Conservation (phyloP, 1,140 invertebrate genomes). For the Helicoverpa armigera region DNA sequence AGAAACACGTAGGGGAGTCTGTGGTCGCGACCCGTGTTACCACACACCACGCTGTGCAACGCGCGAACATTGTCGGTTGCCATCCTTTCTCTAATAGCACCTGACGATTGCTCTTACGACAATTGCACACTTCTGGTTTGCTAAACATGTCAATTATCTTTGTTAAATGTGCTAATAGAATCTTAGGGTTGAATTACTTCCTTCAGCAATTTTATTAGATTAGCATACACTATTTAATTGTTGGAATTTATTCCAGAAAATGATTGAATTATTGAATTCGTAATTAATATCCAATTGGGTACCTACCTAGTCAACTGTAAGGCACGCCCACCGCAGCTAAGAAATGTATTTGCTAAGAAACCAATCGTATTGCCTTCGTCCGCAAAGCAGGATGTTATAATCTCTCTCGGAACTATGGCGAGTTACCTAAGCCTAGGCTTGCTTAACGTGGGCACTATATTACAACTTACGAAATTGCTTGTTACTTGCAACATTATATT, state of each 20-base stretch:
- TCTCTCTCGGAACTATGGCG: constrained; percentile 69
- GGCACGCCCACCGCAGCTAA: constrained; percentile 48
- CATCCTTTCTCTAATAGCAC: constrained; percentile 41
- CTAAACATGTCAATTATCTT: constrained; percentile 8
- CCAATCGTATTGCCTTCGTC: constrained; percentile 57
- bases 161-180: background rate
- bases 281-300: constrained; percentile 7
- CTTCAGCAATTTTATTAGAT: background rate
- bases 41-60: constrained; percentile 45
- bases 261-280: background rate
- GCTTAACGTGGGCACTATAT: constrained; percentile 61
- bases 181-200: background rate
- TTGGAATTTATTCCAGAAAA: too few relatives aligned
- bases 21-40: constrained; percentile 56
- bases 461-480: constrained; percentile 65
- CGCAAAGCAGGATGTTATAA: constrained; percentile 65
- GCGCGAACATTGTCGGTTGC: constrained; percentile 20
- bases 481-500: constrained; percentile 55
- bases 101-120: constrained; percentile 27
- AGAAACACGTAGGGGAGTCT: constrained; percentile 61
- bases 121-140: constrained; percentile 24
- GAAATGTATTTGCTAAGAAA: constrained; percentile 57
- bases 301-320: constrained; percentile 29
- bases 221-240: background rate
- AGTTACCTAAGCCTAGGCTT: constrained; percentile 73